Base-by-base conservation (phyloP, 2,113 vertebrate genomes). In the Aythya baeri region DNA sequence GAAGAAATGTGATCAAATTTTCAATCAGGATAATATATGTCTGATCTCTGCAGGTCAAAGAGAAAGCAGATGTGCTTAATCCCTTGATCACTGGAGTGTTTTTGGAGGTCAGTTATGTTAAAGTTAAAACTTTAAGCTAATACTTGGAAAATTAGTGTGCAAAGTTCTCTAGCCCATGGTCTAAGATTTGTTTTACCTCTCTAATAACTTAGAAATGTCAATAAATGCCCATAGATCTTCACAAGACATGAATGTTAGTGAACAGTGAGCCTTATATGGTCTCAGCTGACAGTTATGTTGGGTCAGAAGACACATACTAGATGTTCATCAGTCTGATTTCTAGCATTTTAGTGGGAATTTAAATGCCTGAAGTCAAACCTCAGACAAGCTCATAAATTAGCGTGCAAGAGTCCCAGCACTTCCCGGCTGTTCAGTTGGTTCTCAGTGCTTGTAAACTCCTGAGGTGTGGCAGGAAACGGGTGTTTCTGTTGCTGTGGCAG, bases 1-100 rank as follows among this genome's bases (percentile, higher is more conserved):
- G 59, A 77, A 87, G 83, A 89, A 95, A 91, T 96, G 71, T 76
- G 89, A 93, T 97, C 91, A 63, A 20, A 83, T 95, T 97, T 96
- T 94, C 90, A 81, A 76, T 94, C 73, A 58, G 65, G 57, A 86
- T 95, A 93, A 97, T 91, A 75, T 73, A 81, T 94, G 70, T 97
- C 68, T 96, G 72, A 80, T 96, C 59, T 89, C 97, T 97, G 36
- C 98, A 99, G 99, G 97, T 98, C n/a, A 98, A 98, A 83, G 99
- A 99, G 97, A 99, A 99, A 94, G 98, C 98, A 88, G 99, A 99
- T 6, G 95, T 99, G 68, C 98, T 99, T 88, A 99, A 99, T 97
- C 99, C 99, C 22, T 97, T 99, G 94, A 99, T 99, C 91, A 99
- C 99, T 7, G 99, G 98, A 88, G 98, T 99, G 76, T 99, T 99